Base-by-base conservation (phyloP, 2,113 vertebrate species). In the Alouatta palliata region DNA sequence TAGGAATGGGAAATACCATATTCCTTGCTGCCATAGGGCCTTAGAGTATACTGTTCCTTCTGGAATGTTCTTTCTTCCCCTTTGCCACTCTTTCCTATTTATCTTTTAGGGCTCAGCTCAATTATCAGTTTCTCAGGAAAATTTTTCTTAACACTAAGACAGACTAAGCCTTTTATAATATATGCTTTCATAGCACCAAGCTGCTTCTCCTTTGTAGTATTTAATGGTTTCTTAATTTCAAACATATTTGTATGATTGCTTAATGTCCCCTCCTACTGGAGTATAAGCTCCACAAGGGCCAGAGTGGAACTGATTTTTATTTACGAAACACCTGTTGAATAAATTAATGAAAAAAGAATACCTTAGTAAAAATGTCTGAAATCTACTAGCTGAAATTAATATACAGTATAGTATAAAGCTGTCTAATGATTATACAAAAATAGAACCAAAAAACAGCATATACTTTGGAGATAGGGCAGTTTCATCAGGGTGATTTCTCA, bases 401-500 rank as follows among this genome's bases (percentile, higher is more conserved):
- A 64, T 6, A 12, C 37, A 58, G 52, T n/a, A 14, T 66, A 88
- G 17, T 80, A 32, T 56, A 87, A 79, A 94, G 21, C 40, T 95
- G 37, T n/a, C 27, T 82, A 47, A 49, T 86, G 43, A 84, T 93
- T 85, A 87, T 3, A 80, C 27, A 83, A 45, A 9, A 45, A 9
- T 86, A 91, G 25, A 37, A 40, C 61, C 16, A 17, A 68, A 85
- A 82, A 88, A n/a, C 66, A 73, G 6, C 20, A 40, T 87, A 43
- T 87, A 43, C 79, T 64, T 77, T 82, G 49, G 43, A 80, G 32
- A 64, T 43, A 54, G 47, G 77, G 12, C 43, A 54, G 30, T 89
- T 95, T 91, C 40, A 95, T 43, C 70, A 95, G 61, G 27, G 13
- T 94, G 20, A 68, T 84, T 93, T 94, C 79, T 94, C 35, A 45